A percentile compares a stretch with the other conserved stretches of the same genome.
Conservation (phyloP, 1,140 invertebrate genomes). For the Latrodectus geometricus region DNA sequence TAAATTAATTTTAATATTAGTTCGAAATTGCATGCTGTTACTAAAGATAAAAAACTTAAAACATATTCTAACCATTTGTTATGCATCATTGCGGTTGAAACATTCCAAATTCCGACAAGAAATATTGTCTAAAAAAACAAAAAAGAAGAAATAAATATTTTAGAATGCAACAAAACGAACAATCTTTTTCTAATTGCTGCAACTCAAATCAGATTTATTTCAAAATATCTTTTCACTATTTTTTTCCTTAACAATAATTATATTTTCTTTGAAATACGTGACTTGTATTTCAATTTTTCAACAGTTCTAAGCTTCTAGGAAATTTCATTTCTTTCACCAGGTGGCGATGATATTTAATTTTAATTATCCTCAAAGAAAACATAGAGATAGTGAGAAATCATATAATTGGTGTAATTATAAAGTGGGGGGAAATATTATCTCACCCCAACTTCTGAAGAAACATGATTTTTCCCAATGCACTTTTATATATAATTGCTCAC, state of each 20-base stretch:
- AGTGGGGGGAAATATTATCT: neutral
- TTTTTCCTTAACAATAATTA: neutral
- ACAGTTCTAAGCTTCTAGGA: neutral
- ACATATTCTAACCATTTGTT: too few species aligned
- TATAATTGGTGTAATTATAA: slow-evolving; percentile 12
- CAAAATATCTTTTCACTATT: neutral
- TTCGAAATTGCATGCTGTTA: too few species aligned
- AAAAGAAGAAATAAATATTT: too few species aligned
- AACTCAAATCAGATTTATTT: too few species aligned
- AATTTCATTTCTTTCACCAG: neutral
- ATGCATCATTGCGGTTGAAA: too few species aligned
- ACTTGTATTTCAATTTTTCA: slow-evolving; percentile 14
- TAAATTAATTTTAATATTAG: too few species aligned
- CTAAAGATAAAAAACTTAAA: too few species aligned
- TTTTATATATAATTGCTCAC: neutral
- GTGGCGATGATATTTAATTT: neutral
- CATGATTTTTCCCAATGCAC: neutral
- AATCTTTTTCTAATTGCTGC: too few species aligned
- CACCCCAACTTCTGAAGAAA: neutral
- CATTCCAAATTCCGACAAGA: too few species aligned
- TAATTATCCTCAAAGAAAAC: neutral
- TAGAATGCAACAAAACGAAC: too few species aligned
- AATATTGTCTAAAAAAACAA: too few species aligned
- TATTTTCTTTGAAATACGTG: neutral
- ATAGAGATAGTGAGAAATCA: neutral